phyloP scores from a whole-genome alignment of 2,797 vertebrate species.

The Pseudochirops corinnae region DNA sequence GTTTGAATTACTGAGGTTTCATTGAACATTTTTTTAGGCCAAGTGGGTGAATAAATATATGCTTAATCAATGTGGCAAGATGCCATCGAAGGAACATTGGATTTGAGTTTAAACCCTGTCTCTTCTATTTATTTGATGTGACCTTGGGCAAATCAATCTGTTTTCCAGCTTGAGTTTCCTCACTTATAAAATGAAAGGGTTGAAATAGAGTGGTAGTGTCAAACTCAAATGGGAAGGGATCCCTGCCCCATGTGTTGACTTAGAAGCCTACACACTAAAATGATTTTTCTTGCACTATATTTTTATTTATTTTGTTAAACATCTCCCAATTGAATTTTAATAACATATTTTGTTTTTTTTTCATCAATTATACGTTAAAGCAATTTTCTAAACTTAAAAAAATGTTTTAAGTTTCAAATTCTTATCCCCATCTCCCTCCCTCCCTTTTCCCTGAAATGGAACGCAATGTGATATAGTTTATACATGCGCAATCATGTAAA shows the following conservation, averaged over 20 bases:
- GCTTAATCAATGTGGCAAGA: not conserved
- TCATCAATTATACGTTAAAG: not conserved
- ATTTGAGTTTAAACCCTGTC: not conserved
- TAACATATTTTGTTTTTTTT: not conserved
- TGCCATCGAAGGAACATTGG: not conserved
- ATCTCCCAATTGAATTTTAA: not conserved
- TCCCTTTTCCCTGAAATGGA: not conserved
- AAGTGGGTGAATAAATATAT: not conserved
- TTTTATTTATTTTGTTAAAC: not conserved
- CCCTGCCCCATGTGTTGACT: not conserved
- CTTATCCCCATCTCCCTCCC: not conserved
- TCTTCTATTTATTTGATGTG: not conserved
- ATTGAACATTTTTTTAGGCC: not conserved
- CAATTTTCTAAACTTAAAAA: not conserved
- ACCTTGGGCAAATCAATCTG: not conserved
- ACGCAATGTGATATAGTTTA: not conserved
- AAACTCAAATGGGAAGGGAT: not conserved
- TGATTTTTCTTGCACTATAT: not conserved
- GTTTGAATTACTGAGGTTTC: not conserved
- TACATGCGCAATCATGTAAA: not conserved
- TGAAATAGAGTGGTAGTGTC: not conserved
- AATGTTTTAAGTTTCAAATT: not conserved
- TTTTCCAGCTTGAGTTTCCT: not conserved
- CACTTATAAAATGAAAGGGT: not conserved
- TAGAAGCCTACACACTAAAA: not conserved